phyloP scores from a whole-genome alignment of 1,140 invertebrate genomes.

The Eupristina koningsbergeri region DNA sequence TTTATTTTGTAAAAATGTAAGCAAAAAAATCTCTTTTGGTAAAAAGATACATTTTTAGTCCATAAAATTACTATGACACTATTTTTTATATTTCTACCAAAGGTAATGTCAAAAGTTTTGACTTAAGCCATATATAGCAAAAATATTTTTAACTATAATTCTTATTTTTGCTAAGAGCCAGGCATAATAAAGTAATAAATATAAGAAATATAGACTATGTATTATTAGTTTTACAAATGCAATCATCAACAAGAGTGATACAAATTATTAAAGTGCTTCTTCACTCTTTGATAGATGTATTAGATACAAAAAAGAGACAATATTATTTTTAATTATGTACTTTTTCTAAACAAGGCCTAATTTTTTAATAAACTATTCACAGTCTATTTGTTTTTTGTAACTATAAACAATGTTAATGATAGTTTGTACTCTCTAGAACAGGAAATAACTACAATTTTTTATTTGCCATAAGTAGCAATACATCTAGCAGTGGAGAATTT shows the following conservation, averaged over 20 bases:
- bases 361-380: background rate
- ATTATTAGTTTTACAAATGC: background rate
- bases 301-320: background rate
- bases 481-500: background rate
- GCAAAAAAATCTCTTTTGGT: conserved; percentile 2
- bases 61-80: conserved; percentile 19
- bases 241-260: background rate
- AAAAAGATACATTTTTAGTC: background rate
- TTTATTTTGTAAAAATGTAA: conserved; percentile 10
- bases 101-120: conserved; percentile 27
- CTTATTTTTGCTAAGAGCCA: conserved; percentile 26
- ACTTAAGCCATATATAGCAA: background rate
- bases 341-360: background rate
- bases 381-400: background rate
- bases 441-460: background rate
- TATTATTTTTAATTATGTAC: background rate
- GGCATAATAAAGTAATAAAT: background rate
- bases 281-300: background rate
- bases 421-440: background rate
- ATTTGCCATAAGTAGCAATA: background rate
- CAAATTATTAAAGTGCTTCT: background rate
- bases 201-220: conserved; percentile 5
- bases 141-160: conserved; percentile 28
- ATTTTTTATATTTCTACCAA: conserved; percentile 48
- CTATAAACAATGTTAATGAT: background rate